Evolutionary conservation across 1,140 invertebrate genomes (phyloP).

Genomic region (Xylocopa sonorina): DNA sequence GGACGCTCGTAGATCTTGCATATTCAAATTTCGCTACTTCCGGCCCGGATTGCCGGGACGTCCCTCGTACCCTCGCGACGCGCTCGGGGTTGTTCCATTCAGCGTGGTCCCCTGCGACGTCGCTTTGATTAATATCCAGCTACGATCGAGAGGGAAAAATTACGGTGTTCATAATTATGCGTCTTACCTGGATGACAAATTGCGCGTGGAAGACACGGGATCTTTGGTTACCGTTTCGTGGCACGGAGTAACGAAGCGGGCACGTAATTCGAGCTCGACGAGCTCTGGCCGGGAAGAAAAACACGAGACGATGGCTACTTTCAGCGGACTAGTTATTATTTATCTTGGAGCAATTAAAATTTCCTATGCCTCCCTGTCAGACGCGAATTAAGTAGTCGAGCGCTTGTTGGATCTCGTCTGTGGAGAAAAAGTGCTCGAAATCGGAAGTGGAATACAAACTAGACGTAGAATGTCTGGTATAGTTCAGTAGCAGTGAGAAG

Average conservation of each 20-base stretch:
- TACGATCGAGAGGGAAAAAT: neutral
- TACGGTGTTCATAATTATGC: neutral
- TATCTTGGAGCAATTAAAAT: neutral
- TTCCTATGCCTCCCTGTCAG: neutral
- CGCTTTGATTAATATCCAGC: neutral
- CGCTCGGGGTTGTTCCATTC: neutral
- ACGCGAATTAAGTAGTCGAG: conserved; percentile 19
- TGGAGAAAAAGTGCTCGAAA: too few relatives aligned
- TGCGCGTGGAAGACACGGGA: neutral
- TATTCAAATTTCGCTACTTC: neutral
- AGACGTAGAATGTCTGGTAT: neutral
- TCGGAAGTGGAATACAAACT: conserved; percentile 10
- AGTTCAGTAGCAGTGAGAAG: neutral
- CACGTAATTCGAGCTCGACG: neutral
- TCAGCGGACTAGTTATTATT: neutral
- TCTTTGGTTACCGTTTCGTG: too few relatives aligned
- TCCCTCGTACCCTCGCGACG: neutral
- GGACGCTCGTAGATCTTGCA: conserved; percentile 9
- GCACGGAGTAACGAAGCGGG: neutral
- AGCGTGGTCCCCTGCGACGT: too few relatives aligned
- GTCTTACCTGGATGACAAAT: neutral
- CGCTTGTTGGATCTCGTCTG: neutral
- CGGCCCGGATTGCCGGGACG: neutral
- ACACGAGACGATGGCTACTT: too few relatives aligned
- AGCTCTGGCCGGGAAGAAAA: too few relatives aligned